Evolutionary conservation across 1,140 invertebrate species (phyloP), one percentile per base, ranked within the genome.

Genomic region (Dendroctonus valens): DNA sequence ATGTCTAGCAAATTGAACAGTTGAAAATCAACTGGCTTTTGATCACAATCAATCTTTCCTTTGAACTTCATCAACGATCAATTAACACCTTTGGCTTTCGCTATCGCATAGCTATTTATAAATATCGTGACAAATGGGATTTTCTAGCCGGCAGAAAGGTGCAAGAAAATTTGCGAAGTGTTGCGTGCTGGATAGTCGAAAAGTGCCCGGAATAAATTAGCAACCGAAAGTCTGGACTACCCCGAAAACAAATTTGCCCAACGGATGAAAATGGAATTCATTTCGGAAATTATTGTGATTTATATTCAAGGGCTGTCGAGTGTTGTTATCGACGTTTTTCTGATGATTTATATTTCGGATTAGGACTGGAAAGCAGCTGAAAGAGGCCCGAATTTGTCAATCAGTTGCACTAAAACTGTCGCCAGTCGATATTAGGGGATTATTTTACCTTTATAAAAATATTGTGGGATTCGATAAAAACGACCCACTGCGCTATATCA

Each of bases 261-360:
- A 26, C 50, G 14, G 50, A 11, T 14, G 15, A 26, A 52, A 55
- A 55, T 55, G 9, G 14, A 11, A 55, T 39, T 55, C 53, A 55
- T 26, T 55, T 55, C 53, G 38, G 53, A 40, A 55, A 55, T 55
- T 55, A 55, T 40, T 55, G 53, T 55, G 26, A 55, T 55, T 55
- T 26, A 55, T 55, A 55, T 55, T 55, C 53, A 55, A 51, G 15
- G 6, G 15, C 7, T 51, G 11, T 51, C 11, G 11, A 15, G 11
- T 8, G 14, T 15, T 51, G 42, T 46, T 46, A 46, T 46, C 42
- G 49, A 15, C 8, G 8, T 15, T 12, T 51, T 15, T 51, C 49
- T 15, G 15, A 12, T 11, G 12, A 11, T 9, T 11, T 46, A 46
- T 46, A 3, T 11, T 12, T 11, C 9, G 9, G 44, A 11, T 46